Evolutionary conservation across 2,888 invertebrate species (phyloP), one percentile per base, ranked within the genome.

Genomic region (Phorcus lineatus): DNA sequence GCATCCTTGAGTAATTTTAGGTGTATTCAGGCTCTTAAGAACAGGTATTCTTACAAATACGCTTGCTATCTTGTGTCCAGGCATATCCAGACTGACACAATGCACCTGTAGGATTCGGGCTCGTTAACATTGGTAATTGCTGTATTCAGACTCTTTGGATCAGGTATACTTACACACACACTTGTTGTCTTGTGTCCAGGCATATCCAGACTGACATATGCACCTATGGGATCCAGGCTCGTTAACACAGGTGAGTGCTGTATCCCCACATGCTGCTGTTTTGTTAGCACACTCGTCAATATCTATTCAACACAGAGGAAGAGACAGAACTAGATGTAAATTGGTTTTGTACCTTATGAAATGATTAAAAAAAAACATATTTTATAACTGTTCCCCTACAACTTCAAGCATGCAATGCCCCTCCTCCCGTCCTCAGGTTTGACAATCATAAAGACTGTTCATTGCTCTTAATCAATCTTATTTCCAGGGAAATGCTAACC

Each of bases 151-250:
- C 13, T 47, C 13, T 1, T 11, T 47, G 11, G 1, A 4, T 11
- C 47, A 47, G 47, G 47, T 47, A 36, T 31, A 70, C 70, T 70
- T 70, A 70, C 70, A 31, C 36, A 36, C 36, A 70, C 70, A 70
- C 70, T 70, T 40, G 36, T 70, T n/a, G 0, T 28, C 36, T 3
- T 31, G 70, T 19, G 70, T 40, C 70, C 47, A 47, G 6, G 47
- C 47, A 13, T 47, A 47, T 13, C 47, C 47, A 17, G 16, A 36
- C n/a, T 70, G n/a, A 70, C 70, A 70, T n/a, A 1, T 36, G n/a
- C 70, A 70, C 17, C 19, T n/a, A 19, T 70, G 40, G 17, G 70
- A 36, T 11, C 70, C 70, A 2, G 36, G 31, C 40, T 31, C 36
- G 36, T 70, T 70, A 9, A 36, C 36, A 36, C 70, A 70, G 70